phyloP scores from a whole-genome alignment of 2,797 vertebrate species.

The Heliangelus exortis region DNA sequence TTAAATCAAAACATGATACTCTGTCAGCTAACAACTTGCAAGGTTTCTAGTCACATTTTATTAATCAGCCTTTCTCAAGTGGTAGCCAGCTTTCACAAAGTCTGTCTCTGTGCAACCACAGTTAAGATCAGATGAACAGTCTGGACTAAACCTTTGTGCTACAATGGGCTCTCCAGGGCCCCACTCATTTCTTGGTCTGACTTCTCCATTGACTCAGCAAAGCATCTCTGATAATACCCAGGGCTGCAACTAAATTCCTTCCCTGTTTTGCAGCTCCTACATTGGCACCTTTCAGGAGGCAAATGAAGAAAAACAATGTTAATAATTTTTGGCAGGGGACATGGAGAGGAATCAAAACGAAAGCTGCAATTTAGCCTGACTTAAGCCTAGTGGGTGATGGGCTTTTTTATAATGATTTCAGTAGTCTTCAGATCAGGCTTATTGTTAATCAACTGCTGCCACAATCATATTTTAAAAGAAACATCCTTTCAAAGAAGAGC shows the following conservation, averaged over 20 bases:
- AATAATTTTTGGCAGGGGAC: background rate
- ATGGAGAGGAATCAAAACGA: background rate
- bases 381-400: background rate
- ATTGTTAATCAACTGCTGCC: background rate
- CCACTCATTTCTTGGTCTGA: background rate
- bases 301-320: background rate
- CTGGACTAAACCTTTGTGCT: background rate
- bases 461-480: background rate
- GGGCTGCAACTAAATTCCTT: background rate
- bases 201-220: background rate
- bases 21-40: background rate
- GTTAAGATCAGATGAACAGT: background rate
- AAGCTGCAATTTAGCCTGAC: background rate
- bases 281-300: background rate
- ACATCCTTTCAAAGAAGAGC: background rate
- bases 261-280: background rate
- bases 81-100: background rate
- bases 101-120: background rate
- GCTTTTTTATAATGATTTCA: background rate
- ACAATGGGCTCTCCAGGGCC: fast-evolving
- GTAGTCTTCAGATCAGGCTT: background rate
- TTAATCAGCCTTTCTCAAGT: background rate
- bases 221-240: background rate
- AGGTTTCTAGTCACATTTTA: background rate
- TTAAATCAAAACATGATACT: background rate